Percentiles rank a stretch among this genome's conserved stretches.
phyloP scores from a whole-genome alignment of 2,113 vertebrate genomes.

The Psettodes erumei region DNA sequence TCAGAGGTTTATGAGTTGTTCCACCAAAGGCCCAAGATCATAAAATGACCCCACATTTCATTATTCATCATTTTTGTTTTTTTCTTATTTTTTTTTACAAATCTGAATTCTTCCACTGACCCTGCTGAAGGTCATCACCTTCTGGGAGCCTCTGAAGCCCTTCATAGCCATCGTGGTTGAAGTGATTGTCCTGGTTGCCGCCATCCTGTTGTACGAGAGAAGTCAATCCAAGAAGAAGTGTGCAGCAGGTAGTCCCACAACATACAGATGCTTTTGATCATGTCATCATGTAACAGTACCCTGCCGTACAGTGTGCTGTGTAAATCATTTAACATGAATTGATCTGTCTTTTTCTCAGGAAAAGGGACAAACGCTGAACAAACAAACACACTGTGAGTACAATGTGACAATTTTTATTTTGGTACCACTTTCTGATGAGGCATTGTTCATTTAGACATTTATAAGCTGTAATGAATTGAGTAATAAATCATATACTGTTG shows the following conservation, averaged over 20 bases:
- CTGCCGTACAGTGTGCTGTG: neutral
- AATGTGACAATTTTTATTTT: neutral
- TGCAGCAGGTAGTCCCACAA: slow-evolving; percentile 57
- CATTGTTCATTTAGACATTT: neutral
- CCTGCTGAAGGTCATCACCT: slow-evolving; percentile 82
- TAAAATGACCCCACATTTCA: too few species aligned
- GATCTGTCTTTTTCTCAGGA: slow-evolving; percentile 70
- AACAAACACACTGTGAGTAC: slow-evolving; percentile 58
- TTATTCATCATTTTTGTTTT: too few species aligned
- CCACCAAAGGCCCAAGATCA: too few species aligned
- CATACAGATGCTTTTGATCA: too few species aligned
- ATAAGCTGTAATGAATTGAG: neutral
- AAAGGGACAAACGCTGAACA: slow-evolving; percentile 75
- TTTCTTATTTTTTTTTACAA: neutral
- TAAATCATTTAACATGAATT: neutral
- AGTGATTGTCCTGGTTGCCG: slow-evolving; percentile 82
- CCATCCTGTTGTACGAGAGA: slow-evolving; percentile 86
- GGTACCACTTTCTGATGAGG: neutral
- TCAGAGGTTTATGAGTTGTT: too few species aligned
- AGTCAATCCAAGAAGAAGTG: slow-evolving; percentile 71
- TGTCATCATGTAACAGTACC: neutral
- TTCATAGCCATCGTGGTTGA: slow-evolving; percentile 86
- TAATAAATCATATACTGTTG: neutral
- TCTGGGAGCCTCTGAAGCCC: slow-evolving; percentile 88
- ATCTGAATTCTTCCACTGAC: neutral